Evolutionary conservation across 2,888 invertebrate species (phyloP), one percentile per base, ranked within the genome.

Genomic region (Dinocampus coccinellae): DNA sequence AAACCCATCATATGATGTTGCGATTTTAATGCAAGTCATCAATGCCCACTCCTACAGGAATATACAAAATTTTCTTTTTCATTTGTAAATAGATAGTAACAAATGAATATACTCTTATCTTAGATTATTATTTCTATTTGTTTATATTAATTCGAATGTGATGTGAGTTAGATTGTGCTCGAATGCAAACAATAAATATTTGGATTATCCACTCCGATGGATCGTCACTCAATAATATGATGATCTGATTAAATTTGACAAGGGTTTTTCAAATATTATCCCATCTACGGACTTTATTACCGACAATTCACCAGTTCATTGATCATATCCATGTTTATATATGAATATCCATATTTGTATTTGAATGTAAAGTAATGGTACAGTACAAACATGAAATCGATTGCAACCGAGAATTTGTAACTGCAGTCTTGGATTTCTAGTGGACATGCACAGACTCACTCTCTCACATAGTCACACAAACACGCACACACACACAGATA

Each of bases 191-290:
- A 13, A 57, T 29, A 57, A 57, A 57, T 57, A 29, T 57, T 29
- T 6, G 42, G 24, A 63, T 60, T 22, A 60, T 60, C 36, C n/a
- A n/a, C n/a, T n/a, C n/a, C n/a, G n/a, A n/a, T n/a, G n/a, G n/a
- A n/a, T n/a, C n/a, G n/a, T n/a, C 60, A 60, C 29, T 36, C 22
- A 60, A 16, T 36, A 60, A 20, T 60, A 39, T 39, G 36, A 36
- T 60, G 22, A 36, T 7, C 7, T 36, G 20, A 16, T 60, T 20
- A 20, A 36, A 36, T 36, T 9, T 6, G 33, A 60, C 52, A 24
- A 53, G 22, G 52, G 52, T 13, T 60, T 60, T 60, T 34, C 20
- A 6, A 60, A 36, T 20, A 60, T 60, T 22, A 22, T 60, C 33
- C 60, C 10, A 9, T 60, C n/a, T n/a, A n/a, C n/a, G 62, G n/a